Conservation (phyloP, 2,888 invertebrate genomes). For the Agapetus fuscipes region DNA sequence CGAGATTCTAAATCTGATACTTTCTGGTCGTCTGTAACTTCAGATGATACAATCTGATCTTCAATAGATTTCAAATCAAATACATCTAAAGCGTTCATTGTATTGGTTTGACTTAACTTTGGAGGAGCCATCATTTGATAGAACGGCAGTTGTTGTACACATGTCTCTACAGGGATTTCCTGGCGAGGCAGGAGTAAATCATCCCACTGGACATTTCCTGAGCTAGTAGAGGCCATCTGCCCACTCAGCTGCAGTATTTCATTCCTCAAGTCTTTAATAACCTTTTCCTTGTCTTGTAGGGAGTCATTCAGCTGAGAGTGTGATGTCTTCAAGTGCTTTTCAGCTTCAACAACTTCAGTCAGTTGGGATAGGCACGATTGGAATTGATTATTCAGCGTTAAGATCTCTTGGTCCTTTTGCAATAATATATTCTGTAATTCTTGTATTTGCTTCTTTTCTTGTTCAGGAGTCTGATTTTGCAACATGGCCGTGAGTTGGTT, state of each 20-base stretch:
- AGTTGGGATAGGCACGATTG: slow-evolving; percentile 12
- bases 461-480: no score
- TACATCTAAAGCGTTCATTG: slow-evolving; percentile 34
- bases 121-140: neutral
- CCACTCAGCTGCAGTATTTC: slow-evolving; percentile 25
- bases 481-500: neutral
- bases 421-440: slow-evolving; percentile 20
- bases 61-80: slow-evolving; percentile 31
- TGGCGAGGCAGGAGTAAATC: no score
- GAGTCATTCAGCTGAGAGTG: slow-evolving; percentile 22
- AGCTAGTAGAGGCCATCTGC: neutral
- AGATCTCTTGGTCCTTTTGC: slow-evolving; percentile 11
- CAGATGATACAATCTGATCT: slow-evolving; percentile 37
- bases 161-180: slow-evolving; percentile 13
- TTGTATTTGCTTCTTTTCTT: neutral
- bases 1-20: slow-evolving; percentile 23
- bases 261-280: slow-evolving; percentile 29
- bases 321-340: slow-evolving; percentile 9
- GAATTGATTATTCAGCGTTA: slow-evolving; percentile 11
- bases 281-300: slow-evolving; percentile 26
- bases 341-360: slow-evolving; percentile 11
- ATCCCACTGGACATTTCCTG: no score
- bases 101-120: slow-evolving; percentile 15
- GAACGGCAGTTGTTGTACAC: neutral
- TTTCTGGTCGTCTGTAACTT: slow-evolving; percentile 18